Conservation (phyloP, 2,113 vertebrate species). For the Thamnaconus septentrionalis region DNA sequence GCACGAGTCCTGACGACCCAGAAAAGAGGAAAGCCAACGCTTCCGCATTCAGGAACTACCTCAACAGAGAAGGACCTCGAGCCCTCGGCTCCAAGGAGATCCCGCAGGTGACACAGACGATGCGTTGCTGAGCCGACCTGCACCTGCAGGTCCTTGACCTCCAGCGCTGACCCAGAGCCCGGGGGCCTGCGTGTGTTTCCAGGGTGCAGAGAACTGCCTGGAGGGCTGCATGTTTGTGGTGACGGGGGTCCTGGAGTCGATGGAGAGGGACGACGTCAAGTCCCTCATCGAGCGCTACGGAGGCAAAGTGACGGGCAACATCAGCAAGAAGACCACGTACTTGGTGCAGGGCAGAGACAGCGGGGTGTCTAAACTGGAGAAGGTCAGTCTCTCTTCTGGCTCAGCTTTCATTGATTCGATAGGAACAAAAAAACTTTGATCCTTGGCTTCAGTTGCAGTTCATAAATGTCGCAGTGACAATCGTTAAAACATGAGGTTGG, state of each 20-base stretch:
- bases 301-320: conserved; percentile 92
- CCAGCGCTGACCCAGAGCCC: no score
- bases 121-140: background rate
- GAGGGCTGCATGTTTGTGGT: conserved; percentile 94
- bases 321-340: conserved; percentile 95
- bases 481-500: no score
- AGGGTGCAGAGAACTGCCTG: conserved; percentile 97
- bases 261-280: conserved; percentile 93
- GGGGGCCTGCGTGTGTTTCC: background rate
- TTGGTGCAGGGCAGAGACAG: conserved; percentile 91
- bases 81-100: conserved; percentile 96
- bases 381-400: conserved; percentile 72
- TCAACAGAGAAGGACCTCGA: conserved; percentile 94
- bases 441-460: no score
- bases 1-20: conserved; percentile 86
- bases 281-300: conserved; percentile 92
- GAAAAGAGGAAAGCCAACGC: conserved; percentile 89
- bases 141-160: no score
- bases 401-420: background rate
- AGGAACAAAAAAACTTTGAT: no score
- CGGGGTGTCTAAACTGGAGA: conserved; percentile 88
- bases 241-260: conserved; percentile 93
- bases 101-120: conserved; percentile 77
- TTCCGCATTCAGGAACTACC: conserved; percentile 87
- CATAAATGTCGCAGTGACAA: no score